A percentile compares a stretch with the other conserved stretches of the same genome.
phyloP scores from a whole-genome alignment of 2,797 vertebrate species.

The Morelia viridis region DNA sequence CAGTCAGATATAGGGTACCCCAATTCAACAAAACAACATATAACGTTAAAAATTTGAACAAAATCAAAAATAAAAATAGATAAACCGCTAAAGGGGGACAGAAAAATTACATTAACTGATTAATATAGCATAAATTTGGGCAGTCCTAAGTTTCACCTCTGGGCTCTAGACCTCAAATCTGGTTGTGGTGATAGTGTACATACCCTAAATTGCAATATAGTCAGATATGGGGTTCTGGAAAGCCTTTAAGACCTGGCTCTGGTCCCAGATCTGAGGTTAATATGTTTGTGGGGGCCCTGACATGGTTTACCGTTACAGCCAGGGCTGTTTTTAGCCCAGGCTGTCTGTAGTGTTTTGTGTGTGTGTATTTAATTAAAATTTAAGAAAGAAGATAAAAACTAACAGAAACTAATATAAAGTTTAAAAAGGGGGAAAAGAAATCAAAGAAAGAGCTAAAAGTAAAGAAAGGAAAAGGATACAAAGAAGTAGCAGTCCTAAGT shows the following conservation, averaged over 20 bases:
- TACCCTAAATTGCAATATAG: neutral
- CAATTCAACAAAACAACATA: neutral
- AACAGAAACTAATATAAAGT: too few relatives aligned
- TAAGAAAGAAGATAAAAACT: too few relatives aligned
- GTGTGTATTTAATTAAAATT: too few relatives aligned
- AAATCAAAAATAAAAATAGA: neutral
- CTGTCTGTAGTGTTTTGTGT: too few relatives aligned
- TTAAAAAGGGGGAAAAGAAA: too few relatives aligned
- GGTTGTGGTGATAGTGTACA: neutral
- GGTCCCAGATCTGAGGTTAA: neutral
- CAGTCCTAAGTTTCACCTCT: neutral
- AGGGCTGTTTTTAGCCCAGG: too few relatives aligned
- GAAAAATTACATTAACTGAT: neutral
- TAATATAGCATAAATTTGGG: neutral
- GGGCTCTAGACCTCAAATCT: neutral
- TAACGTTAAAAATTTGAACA: neutral
- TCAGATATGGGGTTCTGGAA: neutral
- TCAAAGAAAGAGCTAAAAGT: too few relatives aligned
- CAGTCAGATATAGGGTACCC: neutral
- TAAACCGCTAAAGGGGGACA: neutral
- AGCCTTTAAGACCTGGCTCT: neutral
- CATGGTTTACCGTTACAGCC: too few relatives aligned
- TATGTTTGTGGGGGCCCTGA: too few relatives aligned
- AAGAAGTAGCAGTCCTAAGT: too few relatives aligned
- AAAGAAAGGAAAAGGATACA: too few relatives aligned